Evolutionary conservation across 2,888 invertebrate species (phyloP).

Genomic region (Eupithecia inturbata): DNA sequence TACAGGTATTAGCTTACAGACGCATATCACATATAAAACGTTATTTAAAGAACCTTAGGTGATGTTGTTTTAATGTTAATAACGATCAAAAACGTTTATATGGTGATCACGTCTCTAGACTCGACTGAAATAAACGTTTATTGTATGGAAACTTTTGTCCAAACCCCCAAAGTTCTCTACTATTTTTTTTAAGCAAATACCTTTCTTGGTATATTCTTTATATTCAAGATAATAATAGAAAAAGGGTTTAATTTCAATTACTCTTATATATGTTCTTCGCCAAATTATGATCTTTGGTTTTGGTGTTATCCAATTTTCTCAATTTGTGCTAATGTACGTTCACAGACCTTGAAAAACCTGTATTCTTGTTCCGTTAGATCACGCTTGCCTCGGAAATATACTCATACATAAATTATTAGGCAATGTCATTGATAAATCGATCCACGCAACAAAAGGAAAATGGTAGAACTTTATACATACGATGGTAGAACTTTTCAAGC

Average conservation of each 20-base stretch:
- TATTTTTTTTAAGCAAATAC: no score
- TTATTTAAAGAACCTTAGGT: background rate
- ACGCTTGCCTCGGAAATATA: background rate
- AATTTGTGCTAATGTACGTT: background rate
- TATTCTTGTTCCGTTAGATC: background rate
- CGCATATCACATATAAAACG: background rate
- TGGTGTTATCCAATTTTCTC: background rate
- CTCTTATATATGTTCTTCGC: background rate
- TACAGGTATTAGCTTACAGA: background rate
- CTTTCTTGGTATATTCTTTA: no score
- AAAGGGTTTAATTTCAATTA: background rate
- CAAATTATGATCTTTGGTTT: background rate
- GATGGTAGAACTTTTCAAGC: background rate
- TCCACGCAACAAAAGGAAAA: constrained; percentile 13
- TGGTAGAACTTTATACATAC: background rate
- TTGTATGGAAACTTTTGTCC: background rate
- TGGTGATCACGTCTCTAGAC: background rate
- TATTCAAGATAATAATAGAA: background rate
- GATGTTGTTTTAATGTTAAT: background rate
- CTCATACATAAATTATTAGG: constrained; percentile 38
- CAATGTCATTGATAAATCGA: constrained; percentile 32
- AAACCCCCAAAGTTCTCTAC: background rate
- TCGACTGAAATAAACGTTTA: background rate
- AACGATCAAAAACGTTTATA: background rate
- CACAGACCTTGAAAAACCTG: background rate